Percentiles rank a stretch among this genome's conserved stretches.
Conservation (phyloP, 1,140 invertebrate genomes). For the Cydia amplana region DNA sequence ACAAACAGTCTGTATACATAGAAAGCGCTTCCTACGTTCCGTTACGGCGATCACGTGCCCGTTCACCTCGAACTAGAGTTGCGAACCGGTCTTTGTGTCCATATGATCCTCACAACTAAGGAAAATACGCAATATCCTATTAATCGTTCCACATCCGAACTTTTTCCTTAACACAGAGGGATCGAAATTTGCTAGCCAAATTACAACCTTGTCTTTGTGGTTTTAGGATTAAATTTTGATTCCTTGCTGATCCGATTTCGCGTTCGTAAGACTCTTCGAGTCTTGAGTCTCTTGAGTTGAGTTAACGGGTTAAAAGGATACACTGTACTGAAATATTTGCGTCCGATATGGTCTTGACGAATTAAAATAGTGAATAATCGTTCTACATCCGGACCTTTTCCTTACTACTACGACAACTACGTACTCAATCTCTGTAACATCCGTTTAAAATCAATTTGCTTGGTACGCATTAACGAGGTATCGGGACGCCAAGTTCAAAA, state of each 20-base stretch:
- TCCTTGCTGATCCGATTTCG: too few relatives aligned
- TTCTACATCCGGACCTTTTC: too few relatives aligned
- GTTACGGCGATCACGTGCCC: conserved; percentile 4
- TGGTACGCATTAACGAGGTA: neutral
- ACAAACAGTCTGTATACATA: conserved; percentile 10
- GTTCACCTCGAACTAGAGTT: conserved; percentile 12
- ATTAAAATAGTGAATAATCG: too few relatives aligned
- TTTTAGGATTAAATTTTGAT: neutral
- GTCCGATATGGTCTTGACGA: too few relatives aligned
- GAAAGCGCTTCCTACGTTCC: conserved; percentile 13
- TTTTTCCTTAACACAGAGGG: neutral
- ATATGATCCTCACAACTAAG: neutral
- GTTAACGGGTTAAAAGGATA: too few relatives aligned
- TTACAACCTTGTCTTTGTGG: neutral
- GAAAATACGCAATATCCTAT: neutral
- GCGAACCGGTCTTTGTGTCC: neutral
- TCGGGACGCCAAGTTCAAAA: neutral
- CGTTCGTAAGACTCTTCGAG: too few relatives aligned
- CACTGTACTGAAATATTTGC: too few relatives aligned
- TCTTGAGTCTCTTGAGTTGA: too few relatives aligned
- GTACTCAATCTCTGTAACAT: neutral
- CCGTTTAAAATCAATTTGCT: neutral
- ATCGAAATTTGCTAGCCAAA: neutral
- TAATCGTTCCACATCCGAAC: neutral
- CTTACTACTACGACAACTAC: neutral